A percentile compares a stretch with the other conserved stretches of the same genome.
These are phyloP conservation scores for Trachymyrmex septentrionalis DNA, from an alignment of 1,140 invertebrate genomes.

Conservation along the genomic window DNA sequence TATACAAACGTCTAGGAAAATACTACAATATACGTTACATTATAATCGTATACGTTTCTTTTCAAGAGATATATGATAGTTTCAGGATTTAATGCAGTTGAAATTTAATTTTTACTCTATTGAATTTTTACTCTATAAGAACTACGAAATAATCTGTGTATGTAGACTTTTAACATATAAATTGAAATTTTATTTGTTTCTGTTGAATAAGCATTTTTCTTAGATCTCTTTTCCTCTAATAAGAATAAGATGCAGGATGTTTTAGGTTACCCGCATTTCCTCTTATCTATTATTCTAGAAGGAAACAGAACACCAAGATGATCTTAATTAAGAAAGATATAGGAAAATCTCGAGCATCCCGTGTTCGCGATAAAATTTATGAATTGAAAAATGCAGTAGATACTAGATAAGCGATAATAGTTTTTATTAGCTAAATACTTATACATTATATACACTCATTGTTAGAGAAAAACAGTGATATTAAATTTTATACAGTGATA, in stretches of 20 bases:
- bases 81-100: no score
- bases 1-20: no score
- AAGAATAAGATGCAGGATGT: background rate
- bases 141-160: background rate
- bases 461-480: no score
- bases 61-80: no score
- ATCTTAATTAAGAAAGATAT: background rate
- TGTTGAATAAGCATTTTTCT: background rate
- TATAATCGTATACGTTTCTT: no score
- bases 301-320: constrained; percentile 13
- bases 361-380: constrained; percentile 5
- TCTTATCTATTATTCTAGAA: constrained; percentile 1
- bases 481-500: no score
- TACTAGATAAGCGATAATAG: background rate
- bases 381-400: constrained; percentile 7
- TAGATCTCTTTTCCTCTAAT: background rate
- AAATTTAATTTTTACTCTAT: no score
- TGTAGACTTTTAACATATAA: background rate
- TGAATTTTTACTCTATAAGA: background rate
- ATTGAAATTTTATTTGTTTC: background rate
- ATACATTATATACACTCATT: no score
- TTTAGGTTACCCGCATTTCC: constrained; percentile 7
- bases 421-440: background rate
- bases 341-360: background rate
- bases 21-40: no score